Evolutionary conservation across 2,113 vertebrate species (phyloP).

Genomic region (Vulpes vulpes): DNA sequence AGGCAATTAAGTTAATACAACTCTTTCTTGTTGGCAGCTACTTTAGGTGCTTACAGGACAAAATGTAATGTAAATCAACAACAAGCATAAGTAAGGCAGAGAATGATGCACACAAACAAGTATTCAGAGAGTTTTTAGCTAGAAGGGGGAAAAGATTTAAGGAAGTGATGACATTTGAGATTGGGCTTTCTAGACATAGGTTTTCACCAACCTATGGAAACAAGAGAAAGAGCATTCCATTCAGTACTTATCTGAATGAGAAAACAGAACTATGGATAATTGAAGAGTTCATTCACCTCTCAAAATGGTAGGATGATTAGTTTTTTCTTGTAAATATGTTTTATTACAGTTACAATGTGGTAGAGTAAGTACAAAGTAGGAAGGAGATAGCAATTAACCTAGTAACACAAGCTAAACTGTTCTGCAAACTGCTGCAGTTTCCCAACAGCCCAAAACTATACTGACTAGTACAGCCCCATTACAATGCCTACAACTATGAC

Average conservation of each 20-base stretch:
- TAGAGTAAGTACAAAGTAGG: background rate
- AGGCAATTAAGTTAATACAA: background rate
- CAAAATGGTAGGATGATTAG: background rate
- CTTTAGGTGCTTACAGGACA: background rate
- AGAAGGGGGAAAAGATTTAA: background rate
- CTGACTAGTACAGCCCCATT: background rate
- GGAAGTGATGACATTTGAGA: background rate
- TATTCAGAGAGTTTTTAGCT: background rate
- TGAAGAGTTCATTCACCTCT: slow-evolving; percentile 3
- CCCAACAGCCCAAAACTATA: background rate
- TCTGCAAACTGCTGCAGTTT: background rate
- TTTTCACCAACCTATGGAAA: background rate
- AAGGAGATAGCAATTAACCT: background rate
- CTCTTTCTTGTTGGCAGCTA: background rate
- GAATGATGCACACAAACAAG: background rate
- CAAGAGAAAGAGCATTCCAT: background rate
- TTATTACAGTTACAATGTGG: background rate
- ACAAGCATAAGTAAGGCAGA: background rate
- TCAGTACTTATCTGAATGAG: background rate
- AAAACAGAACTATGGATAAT: slow-evolving; percentile 31
- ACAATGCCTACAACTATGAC: background rate
- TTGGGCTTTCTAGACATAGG: background rate
- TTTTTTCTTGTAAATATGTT: background rate
- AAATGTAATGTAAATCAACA: background rate
- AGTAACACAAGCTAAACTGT: background rate